These are phyloP conservation scores for Gonatopus flavifemur DNA, from an alignment of 1,140 invertebrate species.

Conservation along the genomic window DNA sequence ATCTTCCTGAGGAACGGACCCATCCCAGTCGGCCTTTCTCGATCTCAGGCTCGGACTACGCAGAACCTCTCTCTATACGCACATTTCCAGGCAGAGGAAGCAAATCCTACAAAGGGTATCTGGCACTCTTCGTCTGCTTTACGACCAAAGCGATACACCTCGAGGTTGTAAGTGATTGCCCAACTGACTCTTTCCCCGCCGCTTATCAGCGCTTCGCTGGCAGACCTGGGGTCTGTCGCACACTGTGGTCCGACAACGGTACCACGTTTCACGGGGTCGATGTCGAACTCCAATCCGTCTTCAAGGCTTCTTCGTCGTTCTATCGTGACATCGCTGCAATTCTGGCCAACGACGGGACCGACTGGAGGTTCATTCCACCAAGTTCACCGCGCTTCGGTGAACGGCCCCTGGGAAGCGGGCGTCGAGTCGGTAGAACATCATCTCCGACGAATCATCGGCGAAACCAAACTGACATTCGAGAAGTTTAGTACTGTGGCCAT, in stretches of 20 bases:
- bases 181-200: too few species aligned
- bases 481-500: neutral
- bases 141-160: neutral
- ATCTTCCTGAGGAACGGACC: neutral
- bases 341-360: too few species aligned
- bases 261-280: neutral
- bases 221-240: neutral
- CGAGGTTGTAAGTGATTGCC: neutral
- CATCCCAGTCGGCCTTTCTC: neutral
- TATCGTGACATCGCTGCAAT: neutral
- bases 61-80: neutral
- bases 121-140: neutral
- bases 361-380: too few species aligned
- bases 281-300: neutral
- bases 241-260: too few species aligned
- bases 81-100: neutral
- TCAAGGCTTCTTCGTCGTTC: too few species aligned
- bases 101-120: too few species aligned
- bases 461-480: neutral
- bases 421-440: too few species aligned
- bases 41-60: neutral
- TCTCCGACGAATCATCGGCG: neutral
- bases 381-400: too few species aligned
- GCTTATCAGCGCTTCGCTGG: neutral
- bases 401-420: too few species aligned